These are phyloP conservation scores for Gymnoscelis rufifasciata DNA, from an alignment of 2,888 invertebrate species.

Conservation along the genomic window DNA sequence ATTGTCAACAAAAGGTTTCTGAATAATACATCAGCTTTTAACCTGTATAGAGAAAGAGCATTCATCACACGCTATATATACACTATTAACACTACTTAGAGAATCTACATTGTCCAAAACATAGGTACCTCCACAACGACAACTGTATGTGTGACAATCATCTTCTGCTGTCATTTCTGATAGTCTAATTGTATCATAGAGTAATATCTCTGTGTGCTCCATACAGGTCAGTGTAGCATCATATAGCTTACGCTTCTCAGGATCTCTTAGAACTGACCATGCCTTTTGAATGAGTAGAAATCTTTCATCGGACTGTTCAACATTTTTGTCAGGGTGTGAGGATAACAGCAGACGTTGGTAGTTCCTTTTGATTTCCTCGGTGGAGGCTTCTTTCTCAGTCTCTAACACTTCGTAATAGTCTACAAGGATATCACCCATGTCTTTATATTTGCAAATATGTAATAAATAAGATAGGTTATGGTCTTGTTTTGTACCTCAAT, in stretches of 20 bases:
- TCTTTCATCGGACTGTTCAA: slow-evolving; percentile 36
- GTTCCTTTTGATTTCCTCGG: slow-evolving; percentile 79
- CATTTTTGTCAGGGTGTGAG: slow-evolving; percentile 81
- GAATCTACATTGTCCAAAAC: slow-evolving; percentile 48
- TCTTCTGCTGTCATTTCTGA: slow-evolving; percentile 65
- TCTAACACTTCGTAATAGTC: slow-evolving; percentile 78
- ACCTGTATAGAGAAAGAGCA: slow-evolving; percentile 85
- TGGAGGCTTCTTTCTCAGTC: slow-evolving; percentile 72
- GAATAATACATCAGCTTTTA: slow-evolving; percentile 36
- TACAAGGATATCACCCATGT: slow-evolving; percentile 33
- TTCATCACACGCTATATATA: slow-evolving; percentile 83
- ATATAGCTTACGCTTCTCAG: slow-evolving; percentile 80
- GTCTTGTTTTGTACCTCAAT: slow-evolving; percentile 5
- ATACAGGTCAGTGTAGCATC: slow-evolving; percentile 80
- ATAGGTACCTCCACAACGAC: slow-evolving; percentile 85
- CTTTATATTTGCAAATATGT: background rate
- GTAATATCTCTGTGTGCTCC: slow-evolving; percentile 76
- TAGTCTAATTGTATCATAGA: slow-evolving; percentile 79
- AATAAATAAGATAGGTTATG: slow-evolving; percentile 1
- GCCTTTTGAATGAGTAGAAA: slow-evolving; percentile 81
- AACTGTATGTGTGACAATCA: slow-evolving; percentile 73
- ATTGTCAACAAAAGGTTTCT: too few relatives aligned
- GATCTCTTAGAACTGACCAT: slow-evolving; percentile 84
- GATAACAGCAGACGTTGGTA: slow-evolving; percentile 79
- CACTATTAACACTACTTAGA: slow-evolving; percentile 28